Evolutionary conservation across 2,797 vertebrate genomes (phyloP).

Genomic region (Ctenopoma kingsleyae): DNA sequence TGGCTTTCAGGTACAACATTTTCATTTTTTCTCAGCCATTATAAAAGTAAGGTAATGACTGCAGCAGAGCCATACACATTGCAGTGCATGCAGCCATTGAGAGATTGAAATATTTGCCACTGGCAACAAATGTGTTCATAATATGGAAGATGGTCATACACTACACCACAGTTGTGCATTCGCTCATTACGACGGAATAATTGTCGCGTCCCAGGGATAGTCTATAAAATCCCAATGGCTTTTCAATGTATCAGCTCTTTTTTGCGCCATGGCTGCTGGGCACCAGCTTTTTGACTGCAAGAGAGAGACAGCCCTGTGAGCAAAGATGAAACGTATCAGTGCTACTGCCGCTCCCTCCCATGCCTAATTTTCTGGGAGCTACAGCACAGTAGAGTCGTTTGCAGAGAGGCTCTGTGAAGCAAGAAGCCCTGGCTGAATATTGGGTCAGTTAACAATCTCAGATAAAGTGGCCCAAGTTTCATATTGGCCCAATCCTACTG

Average conservation of each 20-base stretch:
- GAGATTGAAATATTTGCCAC: conserved; percentile 58
- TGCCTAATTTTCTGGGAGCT: conserved; percentile 64
- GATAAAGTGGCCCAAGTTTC: conserved; percentile 55
- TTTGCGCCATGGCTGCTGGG: conserved; percentile 40
- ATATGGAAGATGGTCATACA: conserved; percentile 40
- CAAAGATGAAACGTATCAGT: conserved; percentile 69
- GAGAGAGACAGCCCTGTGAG: conserved; percentile 50
- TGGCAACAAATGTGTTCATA: conserved; percentile 62
- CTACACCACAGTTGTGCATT: conserved; percentile 37
- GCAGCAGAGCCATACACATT: conserved; percentile 24
- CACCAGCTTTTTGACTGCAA: conserved; percentile 43
- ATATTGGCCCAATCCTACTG: conserved; percentile 62
- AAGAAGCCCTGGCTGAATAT: conserved; percentile 68
- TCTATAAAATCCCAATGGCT: conserved; percentile 54
- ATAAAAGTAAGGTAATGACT: conserved; percentile 24
- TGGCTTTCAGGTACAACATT: conserved; percentile 42
- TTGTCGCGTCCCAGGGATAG: conserved; percentile 56
- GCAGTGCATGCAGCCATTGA: conserved; percentile 18
- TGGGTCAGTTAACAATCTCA: conserved; percentile 73
- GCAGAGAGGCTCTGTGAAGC: conserved; percentile 68
- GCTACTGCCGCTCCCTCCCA: conserved; percentile 42
- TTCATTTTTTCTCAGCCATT: conserved; percentile 10
- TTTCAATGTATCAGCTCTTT: conserved; percentile 5
- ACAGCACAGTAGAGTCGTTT: conserved; percentile 59
- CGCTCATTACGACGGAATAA: conserved; percentile 65